Evolutionary conservation across 2,888 invertebrate species (phyloP).

Genomic region (Dolichopus griseipennis): DNA sequence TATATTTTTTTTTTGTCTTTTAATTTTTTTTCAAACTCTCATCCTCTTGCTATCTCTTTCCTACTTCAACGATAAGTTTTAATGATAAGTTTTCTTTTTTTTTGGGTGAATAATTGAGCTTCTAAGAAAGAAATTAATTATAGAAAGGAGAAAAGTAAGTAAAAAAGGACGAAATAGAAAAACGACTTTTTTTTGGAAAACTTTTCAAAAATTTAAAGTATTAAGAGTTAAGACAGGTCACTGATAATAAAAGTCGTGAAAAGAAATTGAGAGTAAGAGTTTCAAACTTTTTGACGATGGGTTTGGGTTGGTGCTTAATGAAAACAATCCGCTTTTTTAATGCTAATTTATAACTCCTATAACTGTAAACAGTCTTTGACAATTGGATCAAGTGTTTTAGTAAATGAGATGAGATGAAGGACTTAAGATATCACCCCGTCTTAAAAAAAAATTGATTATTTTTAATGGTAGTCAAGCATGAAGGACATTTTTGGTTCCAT

Average conservation of each 20-base stretch:
- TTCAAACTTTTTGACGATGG: too few species aligned
- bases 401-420: too few species aligned
- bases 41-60: background rate
- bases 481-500: too few species aligned
- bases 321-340: too few species aligned
- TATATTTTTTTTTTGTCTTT: too few species aligned
- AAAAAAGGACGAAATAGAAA: background rate
- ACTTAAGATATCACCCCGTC: too few species aligned
- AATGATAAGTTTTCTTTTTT: background rate
- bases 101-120: background rate
- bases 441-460: too few species aligned
- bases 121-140: background rate
- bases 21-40: background rate
- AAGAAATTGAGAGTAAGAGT: too few species aligned
- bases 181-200: background rate
- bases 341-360: too few species aligned
- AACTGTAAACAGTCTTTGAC: too few species aligned
- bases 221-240: background rate
- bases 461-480: too few species aligned
- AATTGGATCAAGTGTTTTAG: background rate
- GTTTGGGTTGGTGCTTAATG: too few species aligned
- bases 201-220: background rate
- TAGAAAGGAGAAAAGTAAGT: background rate
- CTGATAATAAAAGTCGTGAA: background rate
- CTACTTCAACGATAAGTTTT: background rate